phyloP scores from a whole-genome alignment of 2,113 vertebrate species.

The Prinia subflava region DNA sequence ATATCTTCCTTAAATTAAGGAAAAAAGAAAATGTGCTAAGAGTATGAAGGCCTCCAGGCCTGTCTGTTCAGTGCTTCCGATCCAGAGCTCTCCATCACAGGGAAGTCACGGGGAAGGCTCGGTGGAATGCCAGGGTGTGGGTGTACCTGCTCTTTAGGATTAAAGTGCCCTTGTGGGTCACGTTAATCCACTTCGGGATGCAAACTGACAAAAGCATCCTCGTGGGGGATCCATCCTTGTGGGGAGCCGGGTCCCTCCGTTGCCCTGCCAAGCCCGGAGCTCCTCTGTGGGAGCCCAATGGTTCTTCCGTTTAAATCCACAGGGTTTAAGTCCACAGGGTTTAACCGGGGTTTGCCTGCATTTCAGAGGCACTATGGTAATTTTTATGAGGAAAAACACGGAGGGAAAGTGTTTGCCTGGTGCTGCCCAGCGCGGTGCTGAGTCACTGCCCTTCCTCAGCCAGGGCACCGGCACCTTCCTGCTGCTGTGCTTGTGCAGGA shows the following conservation, averaged over 20 bases:
- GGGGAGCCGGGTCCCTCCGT: accelerated
- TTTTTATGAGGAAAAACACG: conserved; percentile 19
- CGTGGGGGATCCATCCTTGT: accelerated
- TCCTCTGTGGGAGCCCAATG: background rate
- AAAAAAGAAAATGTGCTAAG: background rate
- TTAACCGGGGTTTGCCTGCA: conserved; percentile 8
- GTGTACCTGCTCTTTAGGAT: background rate
- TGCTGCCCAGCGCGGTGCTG: conserved; percentile 39
- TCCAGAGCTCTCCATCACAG: accelerated
- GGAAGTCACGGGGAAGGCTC: background rate
- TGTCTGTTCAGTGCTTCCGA: background rate
- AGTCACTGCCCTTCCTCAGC: background rate
- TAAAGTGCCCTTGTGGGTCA: background rate
- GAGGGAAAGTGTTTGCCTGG: background rate
- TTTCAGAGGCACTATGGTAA: conserved; percentile 41
- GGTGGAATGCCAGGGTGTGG: background rate
- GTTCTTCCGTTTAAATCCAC: background rate
- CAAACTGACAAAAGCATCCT: background rate
- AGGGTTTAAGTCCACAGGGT: background rate
- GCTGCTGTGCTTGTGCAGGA: background rate
- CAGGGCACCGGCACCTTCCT: accelerated
- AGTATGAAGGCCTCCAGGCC: background rate
- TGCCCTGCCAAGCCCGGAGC: accelerated
- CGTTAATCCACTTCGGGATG: background rate
- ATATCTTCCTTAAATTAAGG: background rate